Conservation (phyloP, 2,888 invertebrate species). For the Brachypterus glaber region DNA sequence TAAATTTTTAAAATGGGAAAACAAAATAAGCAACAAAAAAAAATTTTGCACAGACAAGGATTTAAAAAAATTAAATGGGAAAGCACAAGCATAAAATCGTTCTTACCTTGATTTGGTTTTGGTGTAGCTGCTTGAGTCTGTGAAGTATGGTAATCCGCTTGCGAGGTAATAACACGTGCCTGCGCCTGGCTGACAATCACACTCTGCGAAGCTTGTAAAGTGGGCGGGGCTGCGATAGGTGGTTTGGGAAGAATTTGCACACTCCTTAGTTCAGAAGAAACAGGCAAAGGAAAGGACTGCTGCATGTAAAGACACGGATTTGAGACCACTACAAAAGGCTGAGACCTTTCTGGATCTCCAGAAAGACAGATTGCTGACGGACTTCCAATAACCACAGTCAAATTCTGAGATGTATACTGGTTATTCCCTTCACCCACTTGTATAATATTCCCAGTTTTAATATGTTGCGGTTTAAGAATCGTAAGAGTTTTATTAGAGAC, state of each 20-base stretch:
- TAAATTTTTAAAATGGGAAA: too few relatives aligned
- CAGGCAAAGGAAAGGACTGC: conserved; percentile 41
- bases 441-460: conserved; percentile 31
- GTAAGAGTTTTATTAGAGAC: conserved; percentile 30
- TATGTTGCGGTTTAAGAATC: conserved; percentile 35
- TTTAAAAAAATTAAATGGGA: too few relatives aligned
- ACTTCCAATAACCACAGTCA: conserved; percentile 37
- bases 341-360: conserved; percentile 30
- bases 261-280: conserved; percentile 33
- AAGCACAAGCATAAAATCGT: too few relatives aligned
- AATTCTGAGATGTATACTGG: conserved; percentile 36
- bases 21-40: too few relatives aligned
- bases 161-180: conserved; percentile 20
- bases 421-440: conserved; percentile 32
- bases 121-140: conserved; percentile 5
- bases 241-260: conserved; percentile 34
- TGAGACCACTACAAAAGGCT: conserved; percentile 38
- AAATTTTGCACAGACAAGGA: too few relatives aligned
- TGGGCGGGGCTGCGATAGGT: too few relatives aligned
- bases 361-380: conserved; percentile 34
- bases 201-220: conserved; percentile 45
- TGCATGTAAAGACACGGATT: conserved; percentile 41
- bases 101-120: too few relatives aligned
- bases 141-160: conserved; percentile 21
- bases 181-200: conserved; percentile 48